Evolutionary conservation across 2,113 vertebrate genomes (phyloP), one percentile per base, ranked within the genome.

Genomic region (Nothoprocta pentlandii): DNA sequence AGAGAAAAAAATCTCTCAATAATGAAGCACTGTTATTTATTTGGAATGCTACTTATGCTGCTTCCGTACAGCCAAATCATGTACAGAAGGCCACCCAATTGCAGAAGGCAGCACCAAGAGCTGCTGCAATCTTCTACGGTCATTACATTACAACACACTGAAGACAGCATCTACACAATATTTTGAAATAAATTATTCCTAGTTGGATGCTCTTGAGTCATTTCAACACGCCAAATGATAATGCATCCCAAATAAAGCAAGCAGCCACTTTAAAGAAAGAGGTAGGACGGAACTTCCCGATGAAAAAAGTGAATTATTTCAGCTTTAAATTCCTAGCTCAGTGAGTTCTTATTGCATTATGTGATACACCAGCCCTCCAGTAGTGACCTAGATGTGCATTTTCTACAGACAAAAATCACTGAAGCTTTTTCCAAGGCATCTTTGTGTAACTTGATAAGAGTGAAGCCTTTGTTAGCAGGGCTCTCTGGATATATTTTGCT

Each of bases 141-240:
- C 54, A 74, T 44, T 34, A 26, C 0, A 3, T 54, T 91, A 90
- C 73, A 88, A 82, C 59, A 89, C 46, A 16, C 71, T 67, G 44
- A 85, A 90, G 64, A 66, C 46, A 76, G n/a, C 19, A 53, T 71
- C 34, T 59, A 49, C 61, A 34, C 36, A 86, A 6, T 63, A 92
- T 44, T 92, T 94, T 91, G 32, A 63, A 86, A 34, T 76, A 76
- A 90, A 90, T 87, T 90, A 88, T 93, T 95, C 17, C 39, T 88
- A 56, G 44, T 49, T 75, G 63, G 44, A 84, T 91, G 68, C 32
- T 67, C 49, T 81, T 92, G 49, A 88, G 42, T 84, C 85, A 86
- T 76, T 81, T 85, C 56, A 79, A 32, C 39, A 22, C 15, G 88
- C 46, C 41, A 86, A 88, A 94, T 56, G 10, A 73, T 36, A 88